Base-by-base conservation (phyloP, 2,797 vertebrate genomes). In the Strix occidentalis region DNA sequence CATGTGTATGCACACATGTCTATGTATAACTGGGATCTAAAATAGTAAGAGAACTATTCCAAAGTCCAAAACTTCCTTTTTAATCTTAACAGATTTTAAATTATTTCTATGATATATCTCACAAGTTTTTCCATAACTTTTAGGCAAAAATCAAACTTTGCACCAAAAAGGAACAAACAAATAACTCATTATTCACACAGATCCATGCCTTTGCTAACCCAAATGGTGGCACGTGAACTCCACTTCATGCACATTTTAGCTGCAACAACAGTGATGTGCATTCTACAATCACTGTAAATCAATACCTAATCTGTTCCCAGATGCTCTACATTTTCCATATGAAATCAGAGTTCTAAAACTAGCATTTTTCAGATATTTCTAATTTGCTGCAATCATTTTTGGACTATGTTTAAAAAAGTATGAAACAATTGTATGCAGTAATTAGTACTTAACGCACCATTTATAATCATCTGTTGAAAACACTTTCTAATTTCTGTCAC, bases 171-270 rank as follows among this genome's bases (percentile, higher is more conserved):
- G 28, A 81, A 28, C 39, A 92, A 81, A 57, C 23, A 64, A 68
- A 50, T 84, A 74, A 93, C 60, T 58, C n/a, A 37, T 63, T 64
- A 41, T 51, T 78, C 58, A 79, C 61, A 71, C 43, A 89, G 87
- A 71, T 48, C 85, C 65, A 68, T 63, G 78, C 53, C 57, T 81
- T 26, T 69, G 56, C 45, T 70, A 43, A 68, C 68, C 26, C 63
- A 90, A 69, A 63, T 66, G 23, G 37, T 46, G 54, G 80, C 70
- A 74, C 19, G 31, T 78, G 77, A 95, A 86, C 60, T 75, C 57
- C 29, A 87, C 80, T 83, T 92, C 71, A 53, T 66, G 68, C 60
- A 92, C 87, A 78, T 95, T 95, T 80, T 71, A 93, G 51, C 41
- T 51, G 63, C 75, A 70, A 31, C 69, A 70, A 31, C 5, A 25